Conservation (phyloP, 2,888 invertebrate genomes). For the Craniophora ligustri region DNA sequence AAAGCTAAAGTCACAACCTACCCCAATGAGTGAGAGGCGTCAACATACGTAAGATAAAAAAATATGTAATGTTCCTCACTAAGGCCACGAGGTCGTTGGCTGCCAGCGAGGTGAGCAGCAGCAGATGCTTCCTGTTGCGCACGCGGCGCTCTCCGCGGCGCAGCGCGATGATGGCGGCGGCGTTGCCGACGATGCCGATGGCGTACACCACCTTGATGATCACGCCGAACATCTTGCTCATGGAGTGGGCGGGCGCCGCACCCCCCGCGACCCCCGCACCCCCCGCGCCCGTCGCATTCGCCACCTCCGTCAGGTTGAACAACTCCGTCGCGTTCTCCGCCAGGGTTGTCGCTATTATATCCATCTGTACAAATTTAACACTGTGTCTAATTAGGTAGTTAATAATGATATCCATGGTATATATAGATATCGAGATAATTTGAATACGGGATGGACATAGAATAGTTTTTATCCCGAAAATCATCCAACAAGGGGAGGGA, state of each 20-base stretch:
- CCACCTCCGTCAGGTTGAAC: slow-evolving; percentile 7
- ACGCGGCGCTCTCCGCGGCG: slow-evolving; percentile 91
- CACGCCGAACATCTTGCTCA: slow-evolving; percentile 54
- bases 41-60: too few species aligned
- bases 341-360: neutral
- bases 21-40: too few species aligned
- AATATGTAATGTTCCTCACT: slow-evolving; percentile 72
- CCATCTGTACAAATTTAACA: neutral
- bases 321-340: slow-evolving; percentile 20
- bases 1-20: too few species aligned
- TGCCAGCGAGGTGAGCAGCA: slow-evolving; percentile 93
- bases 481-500: too few species aligned
- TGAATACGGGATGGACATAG: too few species aligned
- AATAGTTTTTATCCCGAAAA: too few species aligned
- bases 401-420: too few species aligned
- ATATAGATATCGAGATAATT: too few species aligned
- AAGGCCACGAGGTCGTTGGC: slow-evolving; percentile 93
- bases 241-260: neutral
- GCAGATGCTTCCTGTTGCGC: slow-evolving; percentile 93
- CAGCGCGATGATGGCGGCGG: slow-evolving; percentile 93
- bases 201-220: slow-evolving; percentile 89
- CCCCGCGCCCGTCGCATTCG: slow-evolving; percentile 16
- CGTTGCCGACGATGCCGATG: slow-evolving; percentile 92
- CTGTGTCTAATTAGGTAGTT: too few species aligned
- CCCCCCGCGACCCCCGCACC: neutral